Conservation (phyloP, 2,888 invertebrate genomes). For the Callosobruchus maculatus region DNA sequence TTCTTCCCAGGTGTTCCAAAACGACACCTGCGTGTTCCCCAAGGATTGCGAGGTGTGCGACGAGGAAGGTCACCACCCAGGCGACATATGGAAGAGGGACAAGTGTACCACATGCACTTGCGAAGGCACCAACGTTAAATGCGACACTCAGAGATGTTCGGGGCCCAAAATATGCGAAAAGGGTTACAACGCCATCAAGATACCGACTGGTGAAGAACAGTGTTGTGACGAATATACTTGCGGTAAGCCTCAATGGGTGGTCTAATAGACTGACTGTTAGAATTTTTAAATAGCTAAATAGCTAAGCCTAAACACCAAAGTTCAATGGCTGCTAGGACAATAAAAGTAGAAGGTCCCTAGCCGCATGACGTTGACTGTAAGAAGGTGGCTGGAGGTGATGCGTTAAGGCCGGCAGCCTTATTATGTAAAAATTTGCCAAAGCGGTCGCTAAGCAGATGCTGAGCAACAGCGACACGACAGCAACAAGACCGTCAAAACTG, state of each 20-base stretch:
- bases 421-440: no score
- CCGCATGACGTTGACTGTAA: no score
- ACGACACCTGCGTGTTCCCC: constrained; percentile 68
- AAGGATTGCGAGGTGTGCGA: constrained; percentile 71
- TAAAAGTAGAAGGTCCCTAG: no score
- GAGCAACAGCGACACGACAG: no score
- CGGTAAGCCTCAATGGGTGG: constrained; percentile 51
- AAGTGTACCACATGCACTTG: constrained; percentile 74
- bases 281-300: no score
- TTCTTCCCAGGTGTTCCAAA: constrained; percentile 59
- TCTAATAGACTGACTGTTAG: no score
- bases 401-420: no score
- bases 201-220: constrained; percentile 54
- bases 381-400: no score
- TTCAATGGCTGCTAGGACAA: no score
- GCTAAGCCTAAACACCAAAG: no score
- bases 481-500: no score
- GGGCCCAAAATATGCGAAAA: constrained; percentile 59
- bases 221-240: constrained; percentile 73
- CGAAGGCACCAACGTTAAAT: constrained; percentile 58
- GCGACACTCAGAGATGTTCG: constrained; percentile 60
- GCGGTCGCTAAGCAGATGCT: no score
- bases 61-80: constrained; percentile 64
- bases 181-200: constrained; percentile 55
- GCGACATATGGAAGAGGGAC: constrained; percentile 66